Evolutionary conservation across 2,888 invertebrate species (phyloP), one percentile per base, ranked within the genome.

Genomic region (Hofmannophila pseudospretella): DNA sequence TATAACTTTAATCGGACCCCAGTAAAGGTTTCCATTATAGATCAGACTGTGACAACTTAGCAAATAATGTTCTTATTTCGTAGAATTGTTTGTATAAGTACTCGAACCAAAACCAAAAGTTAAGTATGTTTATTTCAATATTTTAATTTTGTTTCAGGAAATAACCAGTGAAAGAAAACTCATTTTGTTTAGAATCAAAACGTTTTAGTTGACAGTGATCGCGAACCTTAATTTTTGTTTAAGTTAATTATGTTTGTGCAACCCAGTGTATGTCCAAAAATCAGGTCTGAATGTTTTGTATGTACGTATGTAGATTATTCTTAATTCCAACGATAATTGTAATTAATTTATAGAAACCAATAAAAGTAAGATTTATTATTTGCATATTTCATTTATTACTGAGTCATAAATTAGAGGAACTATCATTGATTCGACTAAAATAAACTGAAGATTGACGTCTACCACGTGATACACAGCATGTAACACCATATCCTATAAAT

Each of bases 351-450:
- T 66, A 73, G 62, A 56, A 27, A 52, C 53, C 51, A 74, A 79
- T 74, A 80, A 81, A 82, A 80, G 46, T 79, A 82, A 81, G 78
- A 61, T 79, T 81, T 80, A 67, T 67, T 66, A 67, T 66, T 63
- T 51, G 58, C 54, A 56, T 59, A 68, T 81, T 80, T 82, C 58
- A 72, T 80, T 81, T 70, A 71, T 63, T 69, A 49, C 57, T 51
- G 35, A 47, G 48, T 63, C 56, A 34, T 46, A 49, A 44, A 43
- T 58, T 47, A 55, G 43, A 59, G 54, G 49, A 58, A 58, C 59
- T 59, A 62, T n/a, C 47, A 45, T 31, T 19, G 31, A 19, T 31
- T 19, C 19, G 7, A 31, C 20, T 5, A 9, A 31, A 31, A 7
- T 1, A 3, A 30, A 30, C 19, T 5, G 1, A 3, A 12, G 13